Conservation (phyloP, 2,888 invertebrate genomes). For the Hypercompe scribonia region DNA sequence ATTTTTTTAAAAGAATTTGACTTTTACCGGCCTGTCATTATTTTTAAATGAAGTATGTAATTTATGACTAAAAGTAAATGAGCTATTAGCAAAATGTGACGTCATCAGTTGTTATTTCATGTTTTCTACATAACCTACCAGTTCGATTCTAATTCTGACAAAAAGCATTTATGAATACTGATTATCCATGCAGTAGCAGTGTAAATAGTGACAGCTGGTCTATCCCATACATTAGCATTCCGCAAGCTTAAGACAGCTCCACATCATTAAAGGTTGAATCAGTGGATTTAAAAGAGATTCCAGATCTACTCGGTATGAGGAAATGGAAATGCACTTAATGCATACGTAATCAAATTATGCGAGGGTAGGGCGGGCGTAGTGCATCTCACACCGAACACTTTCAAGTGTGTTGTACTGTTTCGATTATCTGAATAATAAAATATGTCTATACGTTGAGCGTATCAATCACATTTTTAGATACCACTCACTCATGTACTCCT, state of each 20-base stretch:
- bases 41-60: too few species aligned
- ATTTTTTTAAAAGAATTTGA: too few species aligned
- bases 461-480: not conserved
- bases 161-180: not conserved
- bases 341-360: constrained; percentile 84
- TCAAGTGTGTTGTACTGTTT: constrained; percentile 15
- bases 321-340: constrained; percentile 84
- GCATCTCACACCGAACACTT: constrained; percentile 37
- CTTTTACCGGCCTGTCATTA: too few species aligned
- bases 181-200: constrained; percentile 2
- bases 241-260: constrained; percentile 39
- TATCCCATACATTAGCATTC: constrained; percentile 37
- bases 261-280: constrained; percentile 67
- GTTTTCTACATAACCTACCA: not conserved
- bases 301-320: constrained; percentile 65
- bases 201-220: constrained; percentile 1
- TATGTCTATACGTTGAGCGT: constrained; percentile 4
- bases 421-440: constrained; percentile 4
- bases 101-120: not conserved
- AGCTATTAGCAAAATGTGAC: not conserved
- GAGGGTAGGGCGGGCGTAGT: constrained; percentile 48
- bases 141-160: not conserved
- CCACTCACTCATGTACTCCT: too few species aligned
- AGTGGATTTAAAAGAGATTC: constrained; percentile 75
- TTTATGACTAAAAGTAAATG: not conserved